These are phyloP conservation scores for Troides aeacus DNA, from an alignment of 2,888 invertebrate species.

Conservation along the genomic window DNA sequence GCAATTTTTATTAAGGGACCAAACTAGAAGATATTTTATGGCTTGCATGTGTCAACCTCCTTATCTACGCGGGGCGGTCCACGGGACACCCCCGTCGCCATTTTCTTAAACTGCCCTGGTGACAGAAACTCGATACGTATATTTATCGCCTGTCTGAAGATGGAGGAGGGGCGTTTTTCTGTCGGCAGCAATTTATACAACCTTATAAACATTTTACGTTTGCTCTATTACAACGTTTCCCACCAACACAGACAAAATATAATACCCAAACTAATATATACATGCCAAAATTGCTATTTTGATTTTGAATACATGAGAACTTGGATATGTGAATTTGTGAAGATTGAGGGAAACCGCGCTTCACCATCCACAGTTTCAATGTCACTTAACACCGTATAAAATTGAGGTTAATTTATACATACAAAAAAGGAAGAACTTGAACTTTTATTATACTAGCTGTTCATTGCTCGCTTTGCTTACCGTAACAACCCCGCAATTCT, in stretches of 20 bases:
- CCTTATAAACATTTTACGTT: not conserved
- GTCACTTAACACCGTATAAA: too few species aligned
- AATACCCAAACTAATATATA: too few species aligned
- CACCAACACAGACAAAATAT: not conserved
- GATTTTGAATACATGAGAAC: too few species aligned
- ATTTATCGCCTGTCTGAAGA: slow-evolving; percentile 30
- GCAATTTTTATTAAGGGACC: not conserved
- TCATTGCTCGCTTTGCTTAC: too few species aligned
- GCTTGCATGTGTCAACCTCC: slow-evolving; percentile 6
- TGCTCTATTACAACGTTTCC: not conserved
- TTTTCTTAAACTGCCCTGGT: slow-evolving; percentile 42
- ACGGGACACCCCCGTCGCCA: slow-evolving; percentile 36
- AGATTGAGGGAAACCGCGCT: too few species aligned
- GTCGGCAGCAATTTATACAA: not conserved
- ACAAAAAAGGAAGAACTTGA: too few species aligned
- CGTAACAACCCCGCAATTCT: too few species aligned
- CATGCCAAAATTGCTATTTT: too few species aligned
- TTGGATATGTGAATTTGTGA: too few species aligned
- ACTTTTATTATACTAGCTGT: too few species aligned
- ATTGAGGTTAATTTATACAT: too few species aligned
- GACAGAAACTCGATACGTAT: slow-evolving; percentile 49
- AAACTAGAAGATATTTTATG: slow-evolving; percentile 19
- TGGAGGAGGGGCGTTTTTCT: not conserved
- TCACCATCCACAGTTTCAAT: too few species aligned
- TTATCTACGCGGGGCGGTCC: slow-evolving; percentile 9